Base-by-base conservation (phyloP, 2,888 invertebrate genomes). In the Tenthredo distinguenda region DNA sequence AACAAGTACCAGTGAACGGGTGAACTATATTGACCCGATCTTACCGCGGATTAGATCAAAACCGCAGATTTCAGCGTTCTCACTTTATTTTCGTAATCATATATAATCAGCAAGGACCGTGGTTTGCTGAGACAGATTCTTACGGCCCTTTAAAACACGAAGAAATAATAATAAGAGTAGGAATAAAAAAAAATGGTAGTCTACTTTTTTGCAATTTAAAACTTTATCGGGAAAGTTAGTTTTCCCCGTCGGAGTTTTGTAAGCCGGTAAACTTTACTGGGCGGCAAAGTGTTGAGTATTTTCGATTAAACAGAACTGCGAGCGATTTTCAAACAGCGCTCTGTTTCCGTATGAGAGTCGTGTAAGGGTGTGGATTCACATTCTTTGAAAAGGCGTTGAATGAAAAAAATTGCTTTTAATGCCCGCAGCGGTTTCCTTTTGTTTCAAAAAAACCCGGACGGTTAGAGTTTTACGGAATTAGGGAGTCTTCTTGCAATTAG, bases 131-230 rank as follows among this genome's bases (percentile, higher is more conserved):
- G 1, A 55, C n/a, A 7, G 55, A 55, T 55, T 55, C 7, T 55
- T 55, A 55, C n/a, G n/a, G 7, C 55, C 55, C 2, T 55, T 55
- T 71, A 71, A 71, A 37, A 71, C 18, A 71, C 18, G 6, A n/a
- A 37, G 18, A n/a, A 5, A 18, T 34, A 31, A 34, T 18, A 71
- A 71, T 26, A 62, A n/a, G 1, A 21, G 3, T 7, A 18, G 12
- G 12, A 43, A 12, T n/a, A 72, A 43, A 21, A 40, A 76, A 50
- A 50, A 77, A 3, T 6, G 50, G 9, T 55, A n/a, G 77, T 21
- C 50, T 55, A 31, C 31, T 26, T 77, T 77, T 77, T 77, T 50
- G 55, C 77, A 77, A 81, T 81, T 81, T 62, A 62, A 81, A 81
- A 81, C 62, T 62, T 81, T 62, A 6, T 5, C 37, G 37, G 62